Base-by-base conservation (phyloP, 2,797 vertebrate genomes). In the Staurois parvus region DNA sequence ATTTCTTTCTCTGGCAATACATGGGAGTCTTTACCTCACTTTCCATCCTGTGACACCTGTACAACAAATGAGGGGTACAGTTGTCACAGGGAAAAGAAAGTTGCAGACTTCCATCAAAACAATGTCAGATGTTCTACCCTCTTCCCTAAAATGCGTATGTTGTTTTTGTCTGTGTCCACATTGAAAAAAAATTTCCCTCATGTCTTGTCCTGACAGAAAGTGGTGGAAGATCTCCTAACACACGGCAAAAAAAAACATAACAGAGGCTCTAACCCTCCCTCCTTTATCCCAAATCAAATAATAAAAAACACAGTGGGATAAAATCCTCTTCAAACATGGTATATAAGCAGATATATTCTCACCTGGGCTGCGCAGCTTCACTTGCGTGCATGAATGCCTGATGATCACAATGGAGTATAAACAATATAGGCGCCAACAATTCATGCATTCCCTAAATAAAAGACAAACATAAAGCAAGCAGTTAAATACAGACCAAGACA, bases 351-450 rank as follows among this genome's bases (percentile, higher is more conserved):
- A 24, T n/a, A 21, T 34, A 24, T 69, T 87, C 95, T 95, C 93
- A 96, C 98, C 97, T 98, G 90, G 98, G 96, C 77, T 95, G 95
- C 81, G 97, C 96, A 13, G 97, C 97, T 93, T 99, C 98, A 62
- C 95, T 97, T 89, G 98, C 98, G 74, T 99, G 98, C 88, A 96
- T 97, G 90, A 99, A 99, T 66, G 98, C 97, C 88, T 99, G 98
- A 90, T 99, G 97, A 92, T 99, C 98, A 93, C 97, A 98, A 92
- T 99, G 98, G 21, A 99, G 94, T 85, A 96, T 96, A 85, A 99
- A 99, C 81, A 99, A 95, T 34, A 99, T 96, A 68, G 98, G 98
- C 78, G 98, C 98, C 90, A 99, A 92, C 84, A 99, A 90, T 94
- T 99, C 98, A 28, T 99, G 98, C 98, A 99, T 99, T 21, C 98